Percentiles rank a stretch among this genome's conserved stretches.
Evolutionary conservation across 53 echinoderm and acorn worm genomes (phyloP).

Genomic region (Arbacia lixula): DNA sequence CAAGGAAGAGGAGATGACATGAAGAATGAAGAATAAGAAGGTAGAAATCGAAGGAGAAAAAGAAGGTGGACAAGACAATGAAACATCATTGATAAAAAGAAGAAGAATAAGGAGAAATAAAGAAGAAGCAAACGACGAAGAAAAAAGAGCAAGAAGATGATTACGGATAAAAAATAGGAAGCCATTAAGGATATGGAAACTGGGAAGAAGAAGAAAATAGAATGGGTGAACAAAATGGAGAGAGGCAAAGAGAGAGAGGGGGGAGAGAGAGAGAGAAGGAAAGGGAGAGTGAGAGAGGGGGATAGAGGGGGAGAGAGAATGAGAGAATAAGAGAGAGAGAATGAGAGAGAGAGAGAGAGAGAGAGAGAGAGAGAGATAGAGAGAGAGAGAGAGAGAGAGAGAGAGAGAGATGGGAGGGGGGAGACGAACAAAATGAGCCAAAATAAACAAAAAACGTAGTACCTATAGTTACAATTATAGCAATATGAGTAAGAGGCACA

Average conservation of each 20-base stretch:
- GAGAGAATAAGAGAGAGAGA: background rate
- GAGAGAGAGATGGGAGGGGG: no score
- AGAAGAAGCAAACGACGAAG: background rate
- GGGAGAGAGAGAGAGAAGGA: background rate
- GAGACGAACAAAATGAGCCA: no score
- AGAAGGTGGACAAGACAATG: no score
- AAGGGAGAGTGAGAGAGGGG: background rate
- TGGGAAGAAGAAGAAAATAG: background rate
- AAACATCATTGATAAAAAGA: background rate
- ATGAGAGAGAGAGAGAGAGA: background rate
- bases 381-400: background rate
- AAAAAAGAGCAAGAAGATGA: background rate
- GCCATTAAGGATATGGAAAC: no score
- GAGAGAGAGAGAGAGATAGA: background rate
- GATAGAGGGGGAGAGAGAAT: background rate
- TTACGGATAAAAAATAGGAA: background rate
- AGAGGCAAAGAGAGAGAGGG: no score
- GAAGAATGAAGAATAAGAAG: background rate
- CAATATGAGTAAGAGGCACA: no score
- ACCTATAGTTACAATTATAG: no score
- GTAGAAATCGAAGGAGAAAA: background rate
- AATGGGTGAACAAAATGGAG: background rate
- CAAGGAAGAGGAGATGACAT: no score
- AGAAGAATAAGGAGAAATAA: no score
- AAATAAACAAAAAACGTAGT: no score